A percentile compares a stretch with the other conserved stretches of the same genome.
phyloP scores from a whole-genome alignment of 2,797 vertebrate species.

The Sebastes hubbsi region DNA sequence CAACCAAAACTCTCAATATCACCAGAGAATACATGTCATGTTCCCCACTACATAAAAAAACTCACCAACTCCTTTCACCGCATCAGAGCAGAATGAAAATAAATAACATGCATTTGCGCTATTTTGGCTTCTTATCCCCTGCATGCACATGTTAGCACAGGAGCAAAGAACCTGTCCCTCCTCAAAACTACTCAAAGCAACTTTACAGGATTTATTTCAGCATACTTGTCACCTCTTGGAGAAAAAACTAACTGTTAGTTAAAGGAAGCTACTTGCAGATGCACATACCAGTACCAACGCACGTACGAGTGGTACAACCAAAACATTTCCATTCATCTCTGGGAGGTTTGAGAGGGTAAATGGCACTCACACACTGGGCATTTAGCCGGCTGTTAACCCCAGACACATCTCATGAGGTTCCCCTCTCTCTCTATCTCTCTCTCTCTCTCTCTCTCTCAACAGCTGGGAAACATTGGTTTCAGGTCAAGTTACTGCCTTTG shows the following conservation, averaged over 20 bases:
- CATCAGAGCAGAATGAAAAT: conserved; percentile 10
- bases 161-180: neutral
- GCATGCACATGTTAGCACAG: neutral
- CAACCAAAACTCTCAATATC: conserved; percentile 38
- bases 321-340: conserved; percentile 49
- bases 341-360: conserved; percentile 40
- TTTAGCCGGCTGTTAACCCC: conserved; percentile 64
- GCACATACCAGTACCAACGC: neutral
- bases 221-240: neutral
- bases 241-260: conserved; percentile 9
- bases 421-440: neutral
- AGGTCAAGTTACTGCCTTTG: conserved; percentile 60
- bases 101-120: conserved; percentile 13
- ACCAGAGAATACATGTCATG: conserved; percentile 55
- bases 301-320: conserved; percentile 21
- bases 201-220: conserved; percentile 14
- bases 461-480: conserved; percentile 63
- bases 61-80: conserved; percentile 18
- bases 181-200: neutral
- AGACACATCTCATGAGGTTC: conserved; percentile 42
- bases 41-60: conserved; percentile 13
- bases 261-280: neutral
- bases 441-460: neutral
- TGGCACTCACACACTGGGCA: conserved; percentile 42
- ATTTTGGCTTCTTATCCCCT: neutral